phyloP scores from a whole-genome alignment of 2,888 invertebrate species.

The Desoria tigrina region DNA sequence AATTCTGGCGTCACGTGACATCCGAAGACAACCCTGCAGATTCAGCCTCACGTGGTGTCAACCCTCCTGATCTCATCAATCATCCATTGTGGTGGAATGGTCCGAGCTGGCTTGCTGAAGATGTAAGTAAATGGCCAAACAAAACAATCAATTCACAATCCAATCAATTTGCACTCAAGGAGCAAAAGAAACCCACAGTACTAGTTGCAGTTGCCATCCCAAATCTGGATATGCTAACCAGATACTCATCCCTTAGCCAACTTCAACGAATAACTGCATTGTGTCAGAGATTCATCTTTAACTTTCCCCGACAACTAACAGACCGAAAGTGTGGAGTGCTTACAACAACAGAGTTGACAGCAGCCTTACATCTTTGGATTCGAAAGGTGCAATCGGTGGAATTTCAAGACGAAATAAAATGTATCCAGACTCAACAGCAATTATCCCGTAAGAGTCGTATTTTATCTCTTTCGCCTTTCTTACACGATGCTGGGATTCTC shows the following conservation, averaged over 20 bases:
- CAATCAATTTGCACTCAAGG: background rate
- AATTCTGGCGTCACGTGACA: slow-evolving; percentile 51
- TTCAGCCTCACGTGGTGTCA: slow-evolving; percentile 32
- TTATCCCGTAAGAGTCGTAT: slow-evolving; percentile 9
- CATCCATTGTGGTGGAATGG: slow-evolving; percentile 19
- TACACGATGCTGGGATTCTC: slow-evolving; percentile 33
- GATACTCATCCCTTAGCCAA: too few relatives aligned
- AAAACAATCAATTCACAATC: too few relatives aligned
- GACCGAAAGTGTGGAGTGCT: too few relatives aligned
- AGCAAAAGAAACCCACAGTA: too few relatives aligned
- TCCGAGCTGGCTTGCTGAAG: slow-evolving; percentile 34
- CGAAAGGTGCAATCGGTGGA: too few relatives aligned
- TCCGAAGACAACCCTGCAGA: slow-evolving; percentile 55
- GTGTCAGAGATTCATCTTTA: background rate
- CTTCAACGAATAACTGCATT: background rate
- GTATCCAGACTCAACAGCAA: background rate
- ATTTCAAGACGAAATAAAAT: slow-evolving; percentile 9
- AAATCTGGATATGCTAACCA: too few relatives aligned
- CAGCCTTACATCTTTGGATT: too few relatives aligned
- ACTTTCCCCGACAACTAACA: background rate
- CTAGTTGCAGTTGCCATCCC: too few relatives aligned
- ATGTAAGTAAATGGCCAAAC: too few relatives aligned
- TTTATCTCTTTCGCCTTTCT: slow-evolving; percentile 36
- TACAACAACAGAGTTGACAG: slow-evolving; percentile 7
- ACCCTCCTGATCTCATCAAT: background rate